Conservation (phyloP, 2,797 vertebrate genomes). For the Nasua narica region DNA sequence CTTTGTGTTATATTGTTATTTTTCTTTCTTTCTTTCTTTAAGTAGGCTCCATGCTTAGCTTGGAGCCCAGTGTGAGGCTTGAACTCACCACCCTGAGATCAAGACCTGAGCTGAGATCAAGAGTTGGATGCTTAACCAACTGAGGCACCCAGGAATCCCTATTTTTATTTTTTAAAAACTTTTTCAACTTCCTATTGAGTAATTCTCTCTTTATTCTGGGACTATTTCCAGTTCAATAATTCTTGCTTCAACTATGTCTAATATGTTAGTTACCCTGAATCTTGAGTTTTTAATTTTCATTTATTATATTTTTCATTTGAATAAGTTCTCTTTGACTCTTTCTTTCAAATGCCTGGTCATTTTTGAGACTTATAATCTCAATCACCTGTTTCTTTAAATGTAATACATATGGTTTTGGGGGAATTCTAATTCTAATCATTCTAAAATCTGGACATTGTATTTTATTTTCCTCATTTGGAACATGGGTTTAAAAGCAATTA, state of each 20-base stretch:
- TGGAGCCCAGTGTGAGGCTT: neutral
- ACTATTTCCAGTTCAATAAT: constrained; percentile 4
- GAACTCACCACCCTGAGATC: neutral
- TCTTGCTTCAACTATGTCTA: neutral
- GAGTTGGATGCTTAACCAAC: neutral
- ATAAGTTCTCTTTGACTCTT: neutral
- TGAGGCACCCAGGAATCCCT: neutral
- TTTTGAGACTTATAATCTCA: neutral
- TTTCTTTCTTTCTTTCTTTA: neutral
- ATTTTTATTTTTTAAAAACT: neutral
- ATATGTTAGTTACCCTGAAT: neutral
- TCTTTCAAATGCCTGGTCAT: neutral
- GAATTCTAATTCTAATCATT: neutral
- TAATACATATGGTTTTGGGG: neutral
- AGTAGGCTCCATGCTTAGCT: neutral
- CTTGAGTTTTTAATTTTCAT: constrained; percentile 16
- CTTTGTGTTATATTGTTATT: neutral
- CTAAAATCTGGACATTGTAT: neutral
- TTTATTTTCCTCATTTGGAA: neutral
- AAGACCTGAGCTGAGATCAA: neutral
- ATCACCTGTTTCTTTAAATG: neutral
- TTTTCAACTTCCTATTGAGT: neutral
- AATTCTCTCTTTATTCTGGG: neutral
- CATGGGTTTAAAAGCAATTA: neutral
- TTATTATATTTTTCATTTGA: neutral